These are phyloP conservation scores for Gymnothorax reevesii DNA, from an alignment of 2,797 vertebrate genomes.

Conservation along the genomic window DNA sequence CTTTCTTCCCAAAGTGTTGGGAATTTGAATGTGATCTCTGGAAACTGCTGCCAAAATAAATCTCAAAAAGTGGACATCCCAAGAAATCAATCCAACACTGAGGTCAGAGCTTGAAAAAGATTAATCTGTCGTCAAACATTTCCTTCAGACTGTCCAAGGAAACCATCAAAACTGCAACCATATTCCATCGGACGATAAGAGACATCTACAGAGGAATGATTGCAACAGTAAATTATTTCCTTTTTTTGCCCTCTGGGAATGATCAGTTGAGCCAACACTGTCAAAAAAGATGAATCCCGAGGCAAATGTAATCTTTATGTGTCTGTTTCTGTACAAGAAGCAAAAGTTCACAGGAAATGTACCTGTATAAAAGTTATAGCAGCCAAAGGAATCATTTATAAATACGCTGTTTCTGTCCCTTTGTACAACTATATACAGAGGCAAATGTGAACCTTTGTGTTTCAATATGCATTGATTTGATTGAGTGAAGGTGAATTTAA, in stretches of 20 bases:
- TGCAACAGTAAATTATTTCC: not conserved
- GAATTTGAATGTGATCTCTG: constrained; percentile 19
- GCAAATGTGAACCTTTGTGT: constrained; percentile 79
- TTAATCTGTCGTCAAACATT: not conserved
- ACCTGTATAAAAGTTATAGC: constrained; percentile 76
- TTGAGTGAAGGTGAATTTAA: constrained; percentile 75
- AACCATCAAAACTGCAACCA: not conserved
- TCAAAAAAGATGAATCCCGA: constrained; percentile 52
- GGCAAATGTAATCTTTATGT: constrained; percentile 83
- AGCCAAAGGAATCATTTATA: constrained; percentile 46
- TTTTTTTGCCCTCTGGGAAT: constrained; percentile 9
- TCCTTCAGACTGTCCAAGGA: constrained; percentile 11
- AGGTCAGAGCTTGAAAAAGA: constrained; percentile 16
- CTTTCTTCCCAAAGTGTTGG: not conserved
- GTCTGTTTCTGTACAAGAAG: constrained; percentile 82
- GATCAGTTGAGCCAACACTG: not conserved
- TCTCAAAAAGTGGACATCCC: constrained; percentile 3
- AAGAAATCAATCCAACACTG: constrained; percentile 9
- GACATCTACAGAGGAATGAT: not conserved
- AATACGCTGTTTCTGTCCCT: constrained; percentile 33
- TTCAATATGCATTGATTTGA: constrained; percentile 80
- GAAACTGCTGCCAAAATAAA: constrained; percentile 16
- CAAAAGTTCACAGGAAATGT: constrained; percentile 78
- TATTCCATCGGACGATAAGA: constrained; percentile 1
- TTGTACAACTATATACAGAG: constrained; percentile 53